Evolutionary conservation across 2,113 vertebrate genomes (phyloP).

Genomic region (Pogonocichla stellata): DNA sequence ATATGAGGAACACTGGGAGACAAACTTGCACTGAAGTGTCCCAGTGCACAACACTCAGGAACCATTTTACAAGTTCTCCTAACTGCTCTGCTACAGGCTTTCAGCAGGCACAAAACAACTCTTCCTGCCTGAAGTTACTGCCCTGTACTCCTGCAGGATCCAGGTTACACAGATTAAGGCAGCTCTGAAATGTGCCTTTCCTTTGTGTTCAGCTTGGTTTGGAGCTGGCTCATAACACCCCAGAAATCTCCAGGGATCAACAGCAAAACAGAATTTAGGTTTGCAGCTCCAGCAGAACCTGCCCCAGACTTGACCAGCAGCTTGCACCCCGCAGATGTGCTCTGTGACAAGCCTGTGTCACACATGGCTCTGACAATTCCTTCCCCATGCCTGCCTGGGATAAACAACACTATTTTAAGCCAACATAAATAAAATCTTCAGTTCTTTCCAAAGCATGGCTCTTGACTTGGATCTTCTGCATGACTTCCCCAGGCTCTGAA

Average conservation of each 20-base stretch:
- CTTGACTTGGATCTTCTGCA: not conserved
- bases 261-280: not conserved
- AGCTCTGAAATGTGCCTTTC: not conserved
- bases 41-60: not conserved
- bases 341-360: not conserved
- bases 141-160: fast-evolving
- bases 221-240: not conserved
- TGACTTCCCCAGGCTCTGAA: not conserved
- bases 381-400: not conserved
- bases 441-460: not conserved
- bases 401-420: not conserved
- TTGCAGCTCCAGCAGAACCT: not conserved
- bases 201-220: not conserved
- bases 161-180: not conserved
- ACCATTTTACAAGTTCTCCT: not conserved
- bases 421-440: not conserved
- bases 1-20: not conserved
- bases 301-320: not conserved
- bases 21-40: not conserved
- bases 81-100: not conserved
- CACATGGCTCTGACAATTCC: not conserved
- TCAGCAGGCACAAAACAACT: not conserved
- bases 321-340: not conserved
- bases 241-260: not conserved
- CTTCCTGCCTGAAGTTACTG: not conserved